phyloP scores from a whole-genome alignment of 2,113 vertebrate species.

The Peucedramus taeniatus region DNA sequence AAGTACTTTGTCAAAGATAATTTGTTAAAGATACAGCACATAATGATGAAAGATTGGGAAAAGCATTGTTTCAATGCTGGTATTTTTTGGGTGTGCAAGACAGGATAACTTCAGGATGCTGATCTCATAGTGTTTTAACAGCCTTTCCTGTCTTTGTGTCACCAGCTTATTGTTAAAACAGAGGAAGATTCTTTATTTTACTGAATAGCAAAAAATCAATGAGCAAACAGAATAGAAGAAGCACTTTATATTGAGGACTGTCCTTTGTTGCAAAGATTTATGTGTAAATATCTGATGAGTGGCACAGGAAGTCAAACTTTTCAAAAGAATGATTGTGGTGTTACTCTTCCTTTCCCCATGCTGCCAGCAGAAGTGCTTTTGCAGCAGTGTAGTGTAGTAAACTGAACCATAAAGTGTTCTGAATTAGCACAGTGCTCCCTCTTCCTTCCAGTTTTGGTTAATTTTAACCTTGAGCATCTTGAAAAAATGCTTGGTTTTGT shows the following conservation, averaged over 20 bases:
- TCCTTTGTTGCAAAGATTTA: not conserved
- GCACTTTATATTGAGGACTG: not conserved
- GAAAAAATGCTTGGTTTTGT: not conserved
- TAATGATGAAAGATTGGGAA: not conserved
- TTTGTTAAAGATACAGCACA: not conserved
- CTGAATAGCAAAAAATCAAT: not conserved
- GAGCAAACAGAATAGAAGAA: not conserved
- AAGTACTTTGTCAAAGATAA: not conserved
- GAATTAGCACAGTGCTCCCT: not conserved
- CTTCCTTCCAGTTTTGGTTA: not conserved
- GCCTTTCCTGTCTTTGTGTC: conserved; percentile 57
- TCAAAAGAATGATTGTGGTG: not conserved
- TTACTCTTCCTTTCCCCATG: not conserved
- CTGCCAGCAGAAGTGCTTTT: not conserved
- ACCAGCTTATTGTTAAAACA: conserved; percentile 11
- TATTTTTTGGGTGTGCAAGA: not conserved
- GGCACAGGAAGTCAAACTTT: not conserved
- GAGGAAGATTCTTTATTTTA: not conserved
- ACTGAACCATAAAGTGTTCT: not conserved
- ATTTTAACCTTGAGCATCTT: not conserved
- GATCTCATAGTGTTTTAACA: not conserved
- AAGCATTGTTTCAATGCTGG: not conserved
- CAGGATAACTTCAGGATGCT: conserved; percentile 28
- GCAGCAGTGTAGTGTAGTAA: not conserved
- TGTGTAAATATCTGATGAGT: not conserved